Evolutionary conservation across 1,140 invertebrate genomes (phyloP).

Genomic region (Pseudachorutes palmiensis): DNA sequence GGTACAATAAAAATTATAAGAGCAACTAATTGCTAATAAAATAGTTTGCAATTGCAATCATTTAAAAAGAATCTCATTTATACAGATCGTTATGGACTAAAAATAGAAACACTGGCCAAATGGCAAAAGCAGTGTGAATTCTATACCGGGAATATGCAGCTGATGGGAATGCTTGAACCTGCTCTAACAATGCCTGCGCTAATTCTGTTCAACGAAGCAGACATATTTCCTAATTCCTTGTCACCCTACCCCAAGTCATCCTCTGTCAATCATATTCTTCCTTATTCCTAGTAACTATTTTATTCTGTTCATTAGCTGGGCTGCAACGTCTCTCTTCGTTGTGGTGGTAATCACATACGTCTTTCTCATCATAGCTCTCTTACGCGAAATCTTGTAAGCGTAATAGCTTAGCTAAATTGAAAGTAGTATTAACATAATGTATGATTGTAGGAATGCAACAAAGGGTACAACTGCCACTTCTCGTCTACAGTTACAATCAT

Average conservation of each 20-base stretch:
- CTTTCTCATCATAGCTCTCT: not conserved
- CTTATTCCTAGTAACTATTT: not conserved
- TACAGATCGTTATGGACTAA: not conserved
- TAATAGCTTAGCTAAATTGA: no score
- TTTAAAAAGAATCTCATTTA: not conserved
- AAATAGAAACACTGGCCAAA: not conserved
- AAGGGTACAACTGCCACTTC: not conserved
- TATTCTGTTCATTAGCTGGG: not conserved
- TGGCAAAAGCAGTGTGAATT: not conserved
- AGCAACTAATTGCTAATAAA: not conserved
- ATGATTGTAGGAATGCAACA: no score
- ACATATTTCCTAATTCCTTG: not conserved
- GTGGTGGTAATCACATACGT: not conserved
- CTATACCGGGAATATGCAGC: not conserved
- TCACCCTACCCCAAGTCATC: not conserved
- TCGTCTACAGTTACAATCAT: not conserved
- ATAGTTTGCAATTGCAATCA: not conserved
- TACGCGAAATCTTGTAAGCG: not conserved
- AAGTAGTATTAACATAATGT: no score
- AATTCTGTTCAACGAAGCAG: not conserved
- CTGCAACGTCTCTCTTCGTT: not conserved
- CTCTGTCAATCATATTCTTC: not conserved
- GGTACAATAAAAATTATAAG: not conserved
- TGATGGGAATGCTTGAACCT: not conserved
- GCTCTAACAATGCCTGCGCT: not conserved